Conservation (phyloP, 1,140 invertebrate species). For the Rhynchophorus ferrugineus region DNA sequence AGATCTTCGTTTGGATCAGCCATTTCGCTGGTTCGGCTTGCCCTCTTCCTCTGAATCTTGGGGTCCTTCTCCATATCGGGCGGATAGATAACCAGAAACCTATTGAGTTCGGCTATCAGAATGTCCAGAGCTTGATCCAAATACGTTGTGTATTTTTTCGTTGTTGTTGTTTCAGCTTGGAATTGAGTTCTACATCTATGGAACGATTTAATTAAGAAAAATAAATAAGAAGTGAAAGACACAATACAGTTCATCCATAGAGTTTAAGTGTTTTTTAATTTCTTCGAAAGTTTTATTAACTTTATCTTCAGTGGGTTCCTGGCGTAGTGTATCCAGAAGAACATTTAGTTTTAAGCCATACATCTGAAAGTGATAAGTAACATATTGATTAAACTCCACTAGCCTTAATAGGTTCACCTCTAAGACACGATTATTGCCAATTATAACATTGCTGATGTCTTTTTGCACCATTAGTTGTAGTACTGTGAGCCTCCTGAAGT, state of each 20-base stretch:
- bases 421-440: no score
- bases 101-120: constrained; percentile 20
- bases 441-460: constrained; percentile 20
- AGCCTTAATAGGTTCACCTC: no score
- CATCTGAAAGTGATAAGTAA: no score
- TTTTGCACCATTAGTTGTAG: constrained; percentile 12
- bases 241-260: constrained; percentile 18
- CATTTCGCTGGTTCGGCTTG: constrained; percentile 17
- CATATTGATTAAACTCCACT: no score
- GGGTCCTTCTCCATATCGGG: constrained; percentile 23
- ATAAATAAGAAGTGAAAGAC: background rate
- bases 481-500: constrained; percentile 21
- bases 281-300: constrained; percentile 13
- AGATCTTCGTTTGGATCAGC: constrained; percentile 10
- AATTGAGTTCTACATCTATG: constrained; percentile 15
- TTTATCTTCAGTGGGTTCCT: constrained; percentile 17
- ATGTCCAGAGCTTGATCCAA: constrained; percentile 19
- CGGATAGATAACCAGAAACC: constrained; percentile 21
- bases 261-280: constrained; percentile 8
- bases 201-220: background rate
- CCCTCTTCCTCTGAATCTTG: constrained; percentile 21
- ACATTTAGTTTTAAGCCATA: constrained; percentile 21
- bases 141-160: constrained; percentile 19
- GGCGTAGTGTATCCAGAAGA: constrained; percentile 21
- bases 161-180: constrained; percentile 11